Base-by-base conservation (phyloP, 2,797 vertebrate species). In the Xenopus petersii region DNA sequence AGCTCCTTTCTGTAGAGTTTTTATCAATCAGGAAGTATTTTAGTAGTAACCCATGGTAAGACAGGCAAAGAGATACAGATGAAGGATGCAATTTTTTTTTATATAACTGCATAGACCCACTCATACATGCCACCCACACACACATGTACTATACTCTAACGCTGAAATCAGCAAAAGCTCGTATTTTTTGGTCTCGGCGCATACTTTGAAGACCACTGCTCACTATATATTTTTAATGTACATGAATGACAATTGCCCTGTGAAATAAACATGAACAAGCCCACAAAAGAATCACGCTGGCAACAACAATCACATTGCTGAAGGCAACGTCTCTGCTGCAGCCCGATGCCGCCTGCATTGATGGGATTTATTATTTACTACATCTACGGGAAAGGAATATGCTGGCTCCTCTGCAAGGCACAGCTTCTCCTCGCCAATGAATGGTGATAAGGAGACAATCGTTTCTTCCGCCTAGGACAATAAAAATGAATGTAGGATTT, bases 171-270 rank as follows among this genome's bases (percentile, higher is more conserved):
- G 36, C 36, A 42, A 42, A 42, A 42, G 36, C 36, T 42, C 8
- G 36, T 42, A 42, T 9, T 42, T 42, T 42, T 42, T 42, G 36
- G 36, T 42, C 36, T 42, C 5, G 36, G 36, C 36, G 0, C 42
- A 24, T 17, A 21, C 76, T 73, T 78, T 78, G 70, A 78, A 70
- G 70, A 42, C 64, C 64, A 69, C 71, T 69, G 66, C 73, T 73
- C 60, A 59, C 66, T 64, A 78, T 78, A 73, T 78, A 78, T 78
- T 36, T 78, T 78, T 78, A 69, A 78, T 78, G 71, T 78, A 73
- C 71, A 78, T 73, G 76, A 78, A 78, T 78, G 76, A 78, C 76
- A 73, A 78, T 78, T 78, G 76, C 76, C 59, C 30, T 78, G 46
- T 73, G 76, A 78, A 73, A 78, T 78, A 78, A 78, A 69, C 76